Evolutionary conservation across 2,797 vertebrate species (phyloP).

Genomic region (Semotilus atromaculatus): DNA sequence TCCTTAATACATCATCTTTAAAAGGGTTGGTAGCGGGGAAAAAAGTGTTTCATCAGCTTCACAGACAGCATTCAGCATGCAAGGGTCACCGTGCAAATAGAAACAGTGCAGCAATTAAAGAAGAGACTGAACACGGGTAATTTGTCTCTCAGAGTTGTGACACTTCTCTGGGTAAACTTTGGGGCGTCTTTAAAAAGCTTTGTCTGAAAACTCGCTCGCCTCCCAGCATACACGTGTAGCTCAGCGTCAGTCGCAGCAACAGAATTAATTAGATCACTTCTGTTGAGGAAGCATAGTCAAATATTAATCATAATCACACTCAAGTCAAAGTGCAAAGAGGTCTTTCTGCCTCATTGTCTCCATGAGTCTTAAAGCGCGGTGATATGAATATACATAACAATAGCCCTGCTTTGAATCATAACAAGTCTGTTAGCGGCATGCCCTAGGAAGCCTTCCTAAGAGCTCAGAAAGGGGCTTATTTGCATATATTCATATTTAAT

Average conservation of each 20-base stretch:
- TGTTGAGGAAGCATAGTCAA: constrained; percentile 42
- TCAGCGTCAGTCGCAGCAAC: constrained; percentile 33
- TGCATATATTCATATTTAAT: constrained; percentile 80
- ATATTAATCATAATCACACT: constrained; percentile 59
- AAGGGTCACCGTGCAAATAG: constrained; percentile 38
- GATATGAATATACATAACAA: constrained; percentile 67
- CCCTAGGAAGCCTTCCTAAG: constrained; percentile 71
- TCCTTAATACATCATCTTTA: constrained; percentile 30
- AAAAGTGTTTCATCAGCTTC: constrained; percentile 29
- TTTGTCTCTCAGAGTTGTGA: constrained; percentile 18
- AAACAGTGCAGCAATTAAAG: constrained; percentile 33
- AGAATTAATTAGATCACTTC: constrained; percentile 31
- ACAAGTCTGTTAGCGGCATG: constrained; percentile 74
- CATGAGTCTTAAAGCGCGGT: constrained; percentile 48
- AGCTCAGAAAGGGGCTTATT: constrained; percentile 70
- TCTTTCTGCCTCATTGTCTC: constrained; percentile 61
- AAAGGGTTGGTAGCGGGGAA: neutral
- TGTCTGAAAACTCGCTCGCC: constrained; percentile 1
- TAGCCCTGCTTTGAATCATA: constrained; percentile 71
- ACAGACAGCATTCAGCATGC: constrained; percentile 21
- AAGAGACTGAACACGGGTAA: constrained; percentile 5
- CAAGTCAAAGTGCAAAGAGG: constrained; percentile 58
- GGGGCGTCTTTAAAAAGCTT: constrained; percentile 6
- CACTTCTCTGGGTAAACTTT: constrained; percentile 24
- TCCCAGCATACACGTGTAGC: neutral